These are phyloP conservation scores for Elaeidobius kamerunicus DNA, from an alignment of 2,888 invertebrate species.

Conservation along the genomic window DNA sequence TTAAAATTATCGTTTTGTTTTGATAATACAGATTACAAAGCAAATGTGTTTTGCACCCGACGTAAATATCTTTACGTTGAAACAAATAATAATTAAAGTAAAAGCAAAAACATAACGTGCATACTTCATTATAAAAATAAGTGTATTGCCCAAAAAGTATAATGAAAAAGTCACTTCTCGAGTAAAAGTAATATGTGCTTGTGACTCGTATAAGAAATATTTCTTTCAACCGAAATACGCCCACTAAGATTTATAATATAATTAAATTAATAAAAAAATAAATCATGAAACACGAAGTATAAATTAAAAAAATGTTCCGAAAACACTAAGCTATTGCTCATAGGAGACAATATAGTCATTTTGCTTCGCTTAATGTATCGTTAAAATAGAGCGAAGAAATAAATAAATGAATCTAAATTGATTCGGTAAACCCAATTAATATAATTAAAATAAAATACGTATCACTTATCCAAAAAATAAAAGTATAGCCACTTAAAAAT, in stretches of 20 bases:
- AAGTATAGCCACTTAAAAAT: constrained; percentile 31
- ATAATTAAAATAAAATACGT: constrained; percentile 17
- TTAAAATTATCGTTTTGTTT: no score
- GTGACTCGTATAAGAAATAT: constrained; percentile 13
- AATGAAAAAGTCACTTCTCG: constrained; percentile 6
- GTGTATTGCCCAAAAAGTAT: constrained; percentile 14
- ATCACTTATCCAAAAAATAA: constrained; percentile 27
- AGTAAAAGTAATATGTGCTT: neutral
- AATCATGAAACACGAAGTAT: constrained; percentile 3
- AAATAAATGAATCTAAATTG: constrained; percentile 21
- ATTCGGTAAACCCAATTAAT: constrained; percentile 24
- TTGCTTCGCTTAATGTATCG: constrained; percentile 11
- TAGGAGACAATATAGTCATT: constrained; percentile 40
- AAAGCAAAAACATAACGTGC: constrained; percentile 11
- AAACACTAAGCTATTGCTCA: constrained; percentile 36
- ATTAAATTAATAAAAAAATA: constrained; percentile 9
- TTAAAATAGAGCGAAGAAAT: constrained; percentile 1
- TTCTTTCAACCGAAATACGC: constrained; percentile 18
- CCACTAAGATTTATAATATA: no score
- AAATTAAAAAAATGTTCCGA: constrained; percentile 24
- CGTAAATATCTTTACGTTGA: constrained; percentile 11
- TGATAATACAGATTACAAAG: no score
- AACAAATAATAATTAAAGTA: constrained; percentile 7
- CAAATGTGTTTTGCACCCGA: constrained; percentile 17
- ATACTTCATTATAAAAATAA: constrained; percentile 13